Evolutionary conservation across 2,797 vertebrate species (phyloP), one percentile per base, ranked within the genome.

Genomic region (Loris lydekkerianus): DNA sequence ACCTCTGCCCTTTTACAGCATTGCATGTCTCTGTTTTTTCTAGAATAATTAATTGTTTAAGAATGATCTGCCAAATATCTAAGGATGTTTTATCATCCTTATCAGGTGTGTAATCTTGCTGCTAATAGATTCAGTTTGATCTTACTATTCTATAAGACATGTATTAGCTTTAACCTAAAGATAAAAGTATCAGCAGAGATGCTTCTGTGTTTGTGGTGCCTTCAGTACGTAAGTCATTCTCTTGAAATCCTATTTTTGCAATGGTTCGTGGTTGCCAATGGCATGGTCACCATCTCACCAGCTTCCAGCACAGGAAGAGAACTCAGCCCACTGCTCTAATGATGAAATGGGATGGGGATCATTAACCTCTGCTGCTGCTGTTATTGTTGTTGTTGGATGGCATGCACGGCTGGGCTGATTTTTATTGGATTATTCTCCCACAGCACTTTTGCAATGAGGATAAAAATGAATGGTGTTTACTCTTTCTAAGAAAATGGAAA

Each of bases 1-100:
- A 37, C 8, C 23, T 89, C 13, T 93, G 96, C 93, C 7, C 67
- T 77, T 97, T 40, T 69, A 63, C 72, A 97, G 23, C 0, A 93
- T 83, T 18, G 21, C 11, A 14, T 72, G 18, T 15, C 75, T 96
- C 92, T 97, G 13, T 27, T 20, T 58, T 10, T 76, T 6, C 21
- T 75, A 0, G 65, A 88, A 89, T 14, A 89, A 37, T 5, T 53
- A 31, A 76, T 4, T n/a, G 10, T 43, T 43, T 27, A 29, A 89
- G 18, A 87, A 93, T 61, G 0, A 53, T 83, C 20, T 72, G 3
- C 31, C 37, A 82, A 17, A 60, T 78, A 3, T 60, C 7, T 67
- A 69, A 91, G 46, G 29, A 80, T 86, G 60, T n/a, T 0, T 84
- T 88, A 49, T 49, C 49, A 49, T 49, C 13, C 14, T 15, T 85